Base-by-base conservation (phyloP, 2,113 vertebrate species). In the Rousettus leschenaultii region DNA sequence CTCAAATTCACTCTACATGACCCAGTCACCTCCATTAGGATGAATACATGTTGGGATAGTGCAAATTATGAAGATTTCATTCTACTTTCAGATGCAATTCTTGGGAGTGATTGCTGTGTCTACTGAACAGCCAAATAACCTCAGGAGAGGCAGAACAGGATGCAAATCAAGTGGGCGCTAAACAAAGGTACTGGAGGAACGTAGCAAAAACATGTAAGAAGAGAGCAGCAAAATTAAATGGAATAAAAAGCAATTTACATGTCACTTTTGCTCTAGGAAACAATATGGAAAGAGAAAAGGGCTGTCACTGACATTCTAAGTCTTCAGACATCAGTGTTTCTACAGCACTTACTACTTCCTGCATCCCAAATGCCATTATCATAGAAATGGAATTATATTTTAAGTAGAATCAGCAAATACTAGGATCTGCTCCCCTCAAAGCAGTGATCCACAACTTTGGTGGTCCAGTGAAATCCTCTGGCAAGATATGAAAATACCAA, bases 1-100 rank as follows among this genome's bases (percentile, higher is more conserved):
- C 90, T 93, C 89, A 83, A 90, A 71, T 96, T 92, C 70, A 92
- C 53, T 28, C 70, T 96, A 91, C 94, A 61, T 88, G 92, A n/a
- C 78, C 79, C 77, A 40, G 83, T 95, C 65, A 77, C 45, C 53
- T 92, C 87, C 65, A 66, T 91, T 75, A 86, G 45, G 74, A 71
- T 43, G 57, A 80, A 84, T 68, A 65, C n/a, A 87, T 86, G 74
- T 88, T n/a, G 13, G 35, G 66, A 30, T n/a, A 85, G 73, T 85
- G 45, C 28, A 96, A 90, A 97, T 94, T 85, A 95, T 94, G 86
- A 97, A 95, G 74, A 95, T 97, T 90, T 65, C 83, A 92, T 92
- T 96, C 92, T 70, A 63, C 55, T 94, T 95, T 90, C 95, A 93
- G 53, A 91, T 82, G 91, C 74, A 97, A 71, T 96, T 96, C 80